These are phyloP conservation scores for Zoanthus solanderi DNA, from an alignment of 92 coral and sea anemone genomes.

Conservation along the genomic window DNA sequence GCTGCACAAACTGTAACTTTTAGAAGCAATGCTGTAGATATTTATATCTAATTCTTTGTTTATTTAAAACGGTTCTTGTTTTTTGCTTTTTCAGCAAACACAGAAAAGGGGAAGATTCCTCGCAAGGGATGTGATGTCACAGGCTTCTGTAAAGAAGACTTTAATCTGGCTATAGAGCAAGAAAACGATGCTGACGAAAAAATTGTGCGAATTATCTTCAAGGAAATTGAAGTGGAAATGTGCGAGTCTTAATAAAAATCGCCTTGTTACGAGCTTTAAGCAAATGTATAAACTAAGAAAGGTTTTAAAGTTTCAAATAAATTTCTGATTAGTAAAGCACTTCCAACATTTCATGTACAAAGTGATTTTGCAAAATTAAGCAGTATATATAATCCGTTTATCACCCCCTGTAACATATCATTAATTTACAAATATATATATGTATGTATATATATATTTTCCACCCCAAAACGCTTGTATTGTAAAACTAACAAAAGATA, in stretches of 20 bases:
- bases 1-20: too few relatives aligned
- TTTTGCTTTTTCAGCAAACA: neutral
- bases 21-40: neutral
- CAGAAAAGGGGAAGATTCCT: constrained; percentile 40
- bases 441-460: too few relatives aligned
- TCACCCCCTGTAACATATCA: too few relatives aligned
- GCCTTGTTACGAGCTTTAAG: neutral
- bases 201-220: constrained; percentile 41
- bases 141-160: constrained; percentile 32
- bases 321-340: neutral
- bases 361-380: too few relatives aligned
- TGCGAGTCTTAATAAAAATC: neutral
- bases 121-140: constrained; percentile 39
- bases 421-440: too few relatives aligned
- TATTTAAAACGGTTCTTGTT: neutral
- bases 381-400: too few relatives aligned
- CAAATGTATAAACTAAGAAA: neutral
- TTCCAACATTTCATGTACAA: too few relatives aligned
- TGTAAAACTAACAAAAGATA: too few relatives aligned
- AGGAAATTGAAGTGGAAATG: constrained; percentile 35
- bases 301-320: neutral
- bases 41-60: neutral
- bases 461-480: too few relatives aligned
- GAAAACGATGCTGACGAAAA: constrained; percentile 37
- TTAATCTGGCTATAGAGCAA: constrained; percentile 16